phyloP scores from a whole-genome alignment of 2,797 vertebrate species.

The Aplochiton taeniatus region DNA sequence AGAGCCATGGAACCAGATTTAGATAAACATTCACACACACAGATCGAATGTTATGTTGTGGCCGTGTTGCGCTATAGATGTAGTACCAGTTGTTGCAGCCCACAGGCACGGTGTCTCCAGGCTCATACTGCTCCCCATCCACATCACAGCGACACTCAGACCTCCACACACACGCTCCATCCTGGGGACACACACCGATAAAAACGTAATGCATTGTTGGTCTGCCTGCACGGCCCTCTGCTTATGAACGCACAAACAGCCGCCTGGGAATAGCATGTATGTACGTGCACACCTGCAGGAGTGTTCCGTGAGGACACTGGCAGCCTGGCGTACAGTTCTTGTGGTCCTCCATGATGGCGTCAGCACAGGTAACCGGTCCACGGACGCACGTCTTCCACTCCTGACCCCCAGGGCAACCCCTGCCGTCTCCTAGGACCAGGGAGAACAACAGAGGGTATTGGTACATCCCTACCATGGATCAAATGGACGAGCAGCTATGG shows the following conservation, averaged over 20 bases:
- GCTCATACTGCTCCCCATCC: slow-evolving; percentile 64
- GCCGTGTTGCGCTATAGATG: background rate
- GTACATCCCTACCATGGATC: too few relatives aligned
- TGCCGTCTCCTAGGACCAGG: slow-evolving; percentile 58
- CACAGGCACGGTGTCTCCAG: slow-evolving; percentile 65
- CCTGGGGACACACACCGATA: slow-evolving; percentile 60
- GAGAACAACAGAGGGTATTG: background rate
- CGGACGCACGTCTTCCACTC: slow-evolving; percentile 77
- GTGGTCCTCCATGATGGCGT: slow-evolving; percentile 62
- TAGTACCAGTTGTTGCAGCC: slow-evolving; percentile 85
- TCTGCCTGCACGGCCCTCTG: background rate
- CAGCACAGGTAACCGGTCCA: slow-evolving; percentile 75
- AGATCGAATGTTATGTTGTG: background rate
- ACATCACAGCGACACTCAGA: slow-evolving; percentile 78
- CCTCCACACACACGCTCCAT: slow-evolving; percentile 73
- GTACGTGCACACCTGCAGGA: slow-evolving; percentile 75
- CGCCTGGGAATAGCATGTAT: background rate
- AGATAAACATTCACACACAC: background rate
- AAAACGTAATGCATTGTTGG: background rate
- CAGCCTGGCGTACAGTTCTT: slow-evolving; percentile 79
- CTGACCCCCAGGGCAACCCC: slow-evolving; percentile 74
- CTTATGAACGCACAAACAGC: too few relatives aligned
- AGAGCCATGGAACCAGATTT: background rate
- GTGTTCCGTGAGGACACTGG: slow-evolving; percentile 71
- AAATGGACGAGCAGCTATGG: too few relatives aligned